Base-by-base conservation (phyloP, 1,140 invertebrate genomes). In the Lasioglossum baleicum region DNA sequence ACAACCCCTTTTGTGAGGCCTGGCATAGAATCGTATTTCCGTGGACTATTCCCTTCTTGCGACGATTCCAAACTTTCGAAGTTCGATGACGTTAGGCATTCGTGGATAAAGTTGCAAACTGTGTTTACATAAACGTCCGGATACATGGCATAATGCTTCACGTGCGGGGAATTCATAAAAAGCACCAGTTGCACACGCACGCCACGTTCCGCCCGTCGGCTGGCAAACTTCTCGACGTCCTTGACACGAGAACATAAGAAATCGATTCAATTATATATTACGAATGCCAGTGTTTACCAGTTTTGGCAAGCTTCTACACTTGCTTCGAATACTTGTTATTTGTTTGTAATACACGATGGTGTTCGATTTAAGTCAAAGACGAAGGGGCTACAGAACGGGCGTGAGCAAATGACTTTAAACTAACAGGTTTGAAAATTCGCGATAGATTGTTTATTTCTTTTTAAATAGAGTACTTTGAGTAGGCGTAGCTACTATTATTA, bases 151-250 rank as follows among this genome's bases (percentile, higher is more conserved):
- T 94, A 94, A 85, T 96, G 96, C 82, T 96, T 95, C 0, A 96
- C 96, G 90, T 97, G 96, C 35, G 95, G 94, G 7, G 95, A 96
- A 85, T 95, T 94, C 51, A 95, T 94, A 88, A 96, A 96, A 44
- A 95, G 94, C 13, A 95, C 91, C 15, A 93, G 90, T 15, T 94
- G 93, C 0, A 96, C 95, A 76, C 93, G 87, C 5, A 96, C 94
- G 0, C 96, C 96, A 15, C 94, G 90, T 64, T 94, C 92, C 63
- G 94, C 93, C 44, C 95, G 92, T n/a, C 93, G 90, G 22, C 92
- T 91, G 10, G 94, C 94, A 76, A 95, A 95, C 77, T 94, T 93
- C 84, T 95, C 95, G 40, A 95, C 92, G 88, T 95, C 95, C 92
- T 95, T 69, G 53, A 80, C 82, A 84, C 8, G 61, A 7, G 6